Base-by-base conservation (phyloP, 2,888 invertebrate genomes). In the Pasiphila rectangulata region DNA sequence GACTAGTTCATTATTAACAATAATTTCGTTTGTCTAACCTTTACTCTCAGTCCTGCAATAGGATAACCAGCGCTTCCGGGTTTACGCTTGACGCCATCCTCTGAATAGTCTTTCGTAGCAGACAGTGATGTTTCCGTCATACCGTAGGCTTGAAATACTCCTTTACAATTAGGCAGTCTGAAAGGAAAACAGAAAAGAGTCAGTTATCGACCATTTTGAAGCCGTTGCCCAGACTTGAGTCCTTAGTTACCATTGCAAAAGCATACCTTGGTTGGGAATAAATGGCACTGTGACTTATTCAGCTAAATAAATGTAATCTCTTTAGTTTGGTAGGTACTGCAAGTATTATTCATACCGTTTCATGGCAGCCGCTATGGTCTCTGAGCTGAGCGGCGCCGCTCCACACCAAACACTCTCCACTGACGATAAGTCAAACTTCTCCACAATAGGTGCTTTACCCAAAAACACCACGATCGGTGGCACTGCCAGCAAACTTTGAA, bases 81-180 rank as follows among this genome's bases (percentile, higher is more conserved):
- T 40, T 80, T 81, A 4, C 56, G 61, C 5, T 32, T 32, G 2
- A 34, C 41, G 1, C 45, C 56, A 0, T 64, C 68, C 0, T 68
- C 61, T 2, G 67, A 59, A 1, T 48, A 30, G 47, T 83, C 82
- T 17, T 57, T 59, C 0, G 79, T 79, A 1, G 79, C 82, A 0
- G 69, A 54, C 16, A 82, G 53, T 0, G 79, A 69, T 1, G 83
- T 80, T 53, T 83, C 83, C 0, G 83, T 83, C 83, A 83, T 81
- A 2, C 83, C 83, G 42, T 83, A 83, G 0, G 66, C 82, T 71
- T 83, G 83, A 47, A 70, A 76, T 40, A 83, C 69, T 3, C 79
- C 78, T 12, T 54, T 55, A 51, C 83, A 80, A 36, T 71, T 75
- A 1, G 75, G 79, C 61, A 83, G 58, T 3, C 83, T 83, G 51